These are phyloP conservation scores for Petrolisthes manimaculis DNA, from an alignment of 2,888 invertebrate genomes.

Conservation along the genomic window DNA sequence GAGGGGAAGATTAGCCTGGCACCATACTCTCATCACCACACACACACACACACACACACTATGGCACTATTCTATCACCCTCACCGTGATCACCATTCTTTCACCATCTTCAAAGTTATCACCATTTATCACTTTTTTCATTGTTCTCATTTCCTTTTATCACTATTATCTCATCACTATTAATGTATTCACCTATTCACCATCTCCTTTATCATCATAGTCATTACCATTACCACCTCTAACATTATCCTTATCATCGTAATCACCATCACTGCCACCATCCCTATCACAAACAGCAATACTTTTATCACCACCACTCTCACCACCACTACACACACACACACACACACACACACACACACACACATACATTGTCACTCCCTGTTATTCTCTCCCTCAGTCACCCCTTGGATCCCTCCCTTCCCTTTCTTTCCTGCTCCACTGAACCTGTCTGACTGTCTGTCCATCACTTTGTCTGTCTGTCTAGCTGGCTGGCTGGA, in stretches of 20 bases:
- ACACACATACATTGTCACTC: neutral
- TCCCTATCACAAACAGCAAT: neutral
- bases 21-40: neutral
- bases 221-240: neutral
- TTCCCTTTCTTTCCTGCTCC: neutral
- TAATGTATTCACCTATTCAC: neutral
- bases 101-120: too few relatives aligned
- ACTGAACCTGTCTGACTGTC: neutral
- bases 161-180: neutral
- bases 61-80: neutral
- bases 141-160: too few relatives aligned
- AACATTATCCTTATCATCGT: neutral
- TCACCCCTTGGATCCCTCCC: neutral
- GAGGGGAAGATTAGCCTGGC: neutral
- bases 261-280: neutral
- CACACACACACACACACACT: neutral
- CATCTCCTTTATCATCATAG: neutral
- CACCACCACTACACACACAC: neutral
- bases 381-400: neutral
- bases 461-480: neutral
- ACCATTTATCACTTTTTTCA: too few relatives aligned
- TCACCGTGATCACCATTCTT: neutral
- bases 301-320: neutral
- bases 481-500: neutral
- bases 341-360: neutral